Percentiles rank a stretch among this genome's conserved stretches.
Conservation (phyloP, 2,888 invertebrate genomes). For the Palloptera scutellata region DNA sequence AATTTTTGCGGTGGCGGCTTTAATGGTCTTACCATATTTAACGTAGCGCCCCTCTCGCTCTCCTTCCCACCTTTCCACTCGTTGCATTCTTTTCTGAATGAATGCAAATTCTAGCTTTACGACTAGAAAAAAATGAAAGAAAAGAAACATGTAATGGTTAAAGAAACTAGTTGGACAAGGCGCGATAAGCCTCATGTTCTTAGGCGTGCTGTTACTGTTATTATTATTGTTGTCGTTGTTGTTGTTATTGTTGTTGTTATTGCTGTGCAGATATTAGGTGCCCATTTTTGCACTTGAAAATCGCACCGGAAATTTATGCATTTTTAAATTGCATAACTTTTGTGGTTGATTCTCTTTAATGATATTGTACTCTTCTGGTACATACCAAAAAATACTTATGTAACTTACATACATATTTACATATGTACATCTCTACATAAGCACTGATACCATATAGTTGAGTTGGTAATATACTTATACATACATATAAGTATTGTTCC, state of each 20-base stretch:
- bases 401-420: too few relatives aligned
- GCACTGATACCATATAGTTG: too few relatives aligned
- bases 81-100: conserved; percentile 22
- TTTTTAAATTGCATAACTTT: conserved; percentile 20
- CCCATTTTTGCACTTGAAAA: conserved; percentile 21
- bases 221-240: not conserved
- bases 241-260: not conserved
- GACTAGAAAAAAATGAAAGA: not conserved
- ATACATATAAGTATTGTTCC: too few relatives aligned
- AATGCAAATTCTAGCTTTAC: conserved; percentile 29
- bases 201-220: not conserved
- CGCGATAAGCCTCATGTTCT: conserved; percentile 1
- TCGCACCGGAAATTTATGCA: conserved; percentile 23
- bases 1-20: conserved; percentile 35
- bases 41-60: not conserved
- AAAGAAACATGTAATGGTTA: not conserved
- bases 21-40: conserved; percentile 26
- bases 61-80: not conserved
- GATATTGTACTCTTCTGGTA: too few relatives aligned
- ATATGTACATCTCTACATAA: too few relatives aligned
- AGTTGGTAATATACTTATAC: too few relatives aligned
- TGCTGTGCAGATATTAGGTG: not conserved
- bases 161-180: not conserved
- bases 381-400: too few relatives aligned
- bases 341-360: not conserved